phyloP scores from a whole-genome alignment of 2,797 vertebrate species.

The Sebastes paucispinis region DNA sequence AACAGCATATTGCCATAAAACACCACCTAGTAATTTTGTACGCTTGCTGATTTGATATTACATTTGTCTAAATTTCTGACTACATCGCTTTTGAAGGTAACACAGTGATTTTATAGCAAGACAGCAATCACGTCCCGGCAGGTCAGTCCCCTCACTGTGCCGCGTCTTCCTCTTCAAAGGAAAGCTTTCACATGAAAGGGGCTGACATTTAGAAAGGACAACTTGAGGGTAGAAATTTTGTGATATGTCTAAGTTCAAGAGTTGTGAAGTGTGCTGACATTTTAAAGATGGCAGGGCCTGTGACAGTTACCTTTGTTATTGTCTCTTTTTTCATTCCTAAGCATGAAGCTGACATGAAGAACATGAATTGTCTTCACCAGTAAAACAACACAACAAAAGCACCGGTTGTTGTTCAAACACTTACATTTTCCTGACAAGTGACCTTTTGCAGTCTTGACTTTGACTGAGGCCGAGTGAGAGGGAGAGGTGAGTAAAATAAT shows the following conservation, averaged over 20 bases:
- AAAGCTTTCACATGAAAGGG: not conserved
- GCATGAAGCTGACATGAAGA: not conserved
- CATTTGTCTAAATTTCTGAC: not conserved
- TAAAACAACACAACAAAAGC: not conserved
- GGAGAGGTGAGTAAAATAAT: not conserved
- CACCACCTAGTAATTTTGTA: not conserved
- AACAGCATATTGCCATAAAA: not conserved
- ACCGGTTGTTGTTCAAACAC: not conserved
- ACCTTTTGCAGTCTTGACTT: not conserved
- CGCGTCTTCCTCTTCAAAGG: not conserved
- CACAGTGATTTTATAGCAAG: not conserved
- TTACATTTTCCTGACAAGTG: not conserved
- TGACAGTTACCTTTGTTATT: not conserved
- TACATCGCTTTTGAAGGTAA: not conserved
- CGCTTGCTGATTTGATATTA: not conserved
- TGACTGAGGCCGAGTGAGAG: not conserved
- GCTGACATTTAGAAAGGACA: not conserved
- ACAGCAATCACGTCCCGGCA: not conserved
- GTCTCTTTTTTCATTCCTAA: not conserved
- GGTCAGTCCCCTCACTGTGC: not conserved
- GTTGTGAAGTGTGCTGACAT: not conserved
- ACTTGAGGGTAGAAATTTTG: not conserved
- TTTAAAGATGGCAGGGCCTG: not conserved
- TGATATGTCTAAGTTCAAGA: not conserved
- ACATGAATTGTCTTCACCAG: not conserved